Evolutionary conservation across 2,888 invertebrate genomes (phyloP).

Genomic region (Melieria crassipennis): DNA sequence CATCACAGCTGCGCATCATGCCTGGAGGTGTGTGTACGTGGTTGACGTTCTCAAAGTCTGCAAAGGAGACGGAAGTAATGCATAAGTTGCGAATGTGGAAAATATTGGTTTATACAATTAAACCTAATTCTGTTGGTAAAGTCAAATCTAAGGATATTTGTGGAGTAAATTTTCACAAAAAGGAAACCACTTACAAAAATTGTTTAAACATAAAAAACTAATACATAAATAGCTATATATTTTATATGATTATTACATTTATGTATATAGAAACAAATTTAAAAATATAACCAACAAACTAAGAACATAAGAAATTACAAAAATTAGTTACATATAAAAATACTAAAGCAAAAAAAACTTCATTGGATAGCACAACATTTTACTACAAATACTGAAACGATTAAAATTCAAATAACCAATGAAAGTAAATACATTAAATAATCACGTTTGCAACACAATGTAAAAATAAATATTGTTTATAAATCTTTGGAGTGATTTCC

Average conservation of each 20-base stretch:
- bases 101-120: slow-evolving; percentile 11
- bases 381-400: too few relatives aligned
- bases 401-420: neutral
- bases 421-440: neutral
- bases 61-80: slow-evolving; percentile 23
- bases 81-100: neutral
- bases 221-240: neutral
- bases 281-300: slow-evolving; percentile 4
- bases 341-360: too few relatives aligned
- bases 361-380: too few relatives aligned
- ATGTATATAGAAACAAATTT: neutral
- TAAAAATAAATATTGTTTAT: slow-evolving; percentile 28
- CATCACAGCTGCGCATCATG: slow-evolving; percentile 62
- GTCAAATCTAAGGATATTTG: neutral
- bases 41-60: slow-evolving; percentile 54
- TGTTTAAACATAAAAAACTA: slow-evolving; percentile 22
- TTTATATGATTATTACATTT: neutral
- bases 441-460: neutral
- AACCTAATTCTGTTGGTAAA: neutral
- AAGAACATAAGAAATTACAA: too few relatives aligned
- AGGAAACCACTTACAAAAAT: neutral
- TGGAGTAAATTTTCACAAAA: neutral
- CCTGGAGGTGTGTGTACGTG: slow-evolving; percentile 46
- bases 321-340: too few relatives aligned
- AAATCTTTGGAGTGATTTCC: too few relatives aligned